Base-by-base conservation (phyloP, 2,888 invertebrate genomes). In the Lasioglossum vierecki region DNA sequence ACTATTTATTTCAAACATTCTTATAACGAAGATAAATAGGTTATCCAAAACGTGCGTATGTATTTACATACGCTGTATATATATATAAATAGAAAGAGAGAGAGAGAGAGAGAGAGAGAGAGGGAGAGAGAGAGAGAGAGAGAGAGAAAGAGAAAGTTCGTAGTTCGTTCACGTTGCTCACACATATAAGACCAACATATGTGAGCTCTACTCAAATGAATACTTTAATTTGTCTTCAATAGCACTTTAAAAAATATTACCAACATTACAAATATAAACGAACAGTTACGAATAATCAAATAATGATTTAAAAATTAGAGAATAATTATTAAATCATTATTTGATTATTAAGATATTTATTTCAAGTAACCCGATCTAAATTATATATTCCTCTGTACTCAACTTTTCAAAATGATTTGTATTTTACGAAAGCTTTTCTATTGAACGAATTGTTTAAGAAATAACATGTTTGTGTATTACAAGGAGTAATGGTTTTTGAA, bases 111-210 rank as follows among this genome's bases (percentile, higher is more conserved):
- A 18, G 18, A 15, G 46, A 18, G 18, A 49, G 4, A 49, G 11
- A 44, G 44, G n/a, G n/a, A n/a, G n/a, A n/a, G n/a, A n/a, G n/a
- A n/a, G n/a, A n/a, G n/a, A 44, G 13, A 44, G 44, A 13, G 18
- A 49, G 6, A 53, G 49, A 53, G 49, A 53, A 0, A 53, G 49
- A 49, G 49, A 60, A 3, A 22, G 4, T 26, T 26, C 22, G 35
- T 73, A 73, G 73, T 70, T 83, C 26, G 15, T 76, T 72, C 71
- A 60, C 70, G n/a, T 15, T 26, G 46, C 13, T 22, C 41, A n/a
- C 22, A n/a, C 44, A 44, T 41, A 11, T 44, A 44, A 44, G 41
- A 41, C 41, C 8, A 4, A n/a, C 9, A n/a, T n/a, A 53, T 53
- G 9, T 22, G 18, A 49, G 46, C 15, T 4, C 1, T 49, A 22